A percentile compares a stretch with the other conserved stretches of the same genome.
These are phyloP conservation scores for Caenorhabditis macrosperma DNA, from an alignment of 2,888 invertebrate genomes.

Conservation along the genomic window DNA sequence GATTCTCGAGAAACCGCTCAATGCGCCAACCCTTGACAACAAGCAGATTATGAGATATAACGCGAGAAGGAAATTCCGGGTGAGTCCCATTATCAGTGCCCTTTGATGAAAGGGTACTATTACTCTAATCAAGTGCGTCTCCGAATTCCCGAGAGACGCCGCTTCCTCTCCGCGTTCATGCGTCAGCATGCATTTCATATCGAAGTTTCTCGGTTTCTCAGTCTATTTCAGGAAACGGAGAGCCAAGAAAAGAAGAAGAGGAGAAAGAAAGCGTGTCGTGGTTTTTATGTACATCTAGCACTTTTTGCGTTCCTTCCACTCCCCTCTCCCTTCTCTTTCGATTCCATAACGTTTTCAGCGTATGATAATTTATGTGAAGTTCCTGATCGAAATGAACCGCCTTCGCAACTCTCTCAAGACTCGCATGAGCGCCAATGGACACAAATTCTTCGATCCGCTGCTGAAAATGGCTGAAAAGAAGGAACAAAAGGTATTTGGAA, in stretches of 20 bases:
- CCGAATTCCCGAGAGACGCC: not conserved
- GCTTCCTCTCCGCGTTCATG: not conserved
- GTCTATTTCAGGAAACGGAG: not conserved
- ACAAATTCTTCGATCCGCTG: constrained; percentile 67
- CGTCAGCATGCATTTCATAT: constrained; percentile 52
- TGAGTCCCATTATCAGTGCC: constrained; percentile 40
- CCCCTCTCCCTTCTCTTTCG: not conserved
- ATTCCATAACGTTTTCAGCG: constrained; percentile 51
- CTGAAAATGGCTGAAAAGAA: constrained; percentile 66
- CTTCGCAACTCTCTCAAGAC: constrained; percentile 57
- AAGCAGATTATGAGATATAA: constrained; percentile 75
- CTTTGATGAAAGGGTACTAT: no score
- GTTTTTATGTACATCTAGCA: not conserved
- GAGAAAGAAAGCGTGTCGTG: not conserved
- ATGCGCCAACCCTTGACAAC: constrained; percentile 70
- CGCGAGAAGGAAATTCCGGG: constrained; percentile 75
- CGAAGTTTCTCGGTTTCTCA: constrained; percentile 10
- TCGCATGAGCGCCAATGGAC: constrained; percentile 63
- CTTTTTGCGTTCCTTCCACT: constrained; percentile 5
- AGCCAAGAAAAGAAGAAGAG: not conserved
- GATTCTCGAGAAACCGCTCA: constrained; percentile 63
- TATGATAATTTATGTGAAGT: constrained; percentile 67
- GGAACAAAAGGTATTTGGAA: constrained; percentile 54
- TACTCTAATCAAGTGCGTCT: not conserved
- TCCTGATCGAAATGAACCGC: constrained; percentile 66